Conservation (phyloP, 2,113 vertebrate species). For the Alces alces region DNA sequence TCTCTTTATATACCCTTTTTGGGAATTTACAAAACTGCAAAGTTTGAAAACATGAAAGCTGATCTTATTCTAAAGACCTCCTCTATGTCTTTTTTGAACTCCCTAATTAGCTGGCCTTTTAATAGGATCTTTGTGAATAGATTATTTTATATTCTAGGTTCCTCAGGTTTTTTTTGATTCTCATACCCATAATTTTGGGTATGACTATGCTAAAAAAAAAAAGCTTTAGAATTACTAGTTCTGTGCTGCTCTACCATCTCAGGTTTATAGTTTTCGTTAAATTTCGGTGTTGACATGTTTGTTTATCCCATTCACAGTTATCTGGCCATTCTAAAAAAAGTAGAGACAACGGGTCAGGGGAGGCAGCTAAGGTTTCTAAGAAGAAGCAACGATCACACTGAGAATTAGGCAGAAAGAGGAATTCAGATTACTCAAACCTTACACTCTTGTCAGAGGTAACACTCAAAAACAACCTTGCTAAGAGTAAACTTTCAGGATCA, state of each 20-base stretch:
- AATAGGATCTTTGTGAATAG: not conserved
- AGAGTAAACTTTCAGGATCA: not conserved
- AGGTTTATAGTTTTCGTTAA: not conserved
- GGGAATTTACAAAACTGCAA: not conserved
- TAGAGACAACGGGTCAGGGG: not conserved
- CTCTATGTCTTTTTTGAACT: not conserved
- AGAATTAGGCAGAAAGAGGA: not conserved
- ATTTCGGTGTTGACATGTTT: not conserved
- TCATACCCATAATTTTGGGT: not conserved
- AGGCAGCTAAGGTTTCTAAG: not conserved
- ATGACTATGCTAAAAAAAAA: not conserved
- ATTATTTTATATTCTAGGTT: not conserved
- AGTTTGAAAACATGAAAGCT: slow-evolving; percentile 5
- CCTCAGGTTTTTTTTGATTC: slow-evolving; percentile 19
- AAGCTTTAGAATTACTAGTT: slow-evolving; percentile 12
- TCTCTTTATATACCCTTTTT: not conserved
- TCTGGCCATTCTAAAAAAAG: slow-evolving; percentile 13
- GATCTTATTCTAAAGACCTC: not conserved
- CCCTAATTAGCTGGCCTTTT: not conserved
- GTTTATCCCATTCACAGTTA: not conserved
- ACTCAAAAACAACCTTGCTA: not conserved
- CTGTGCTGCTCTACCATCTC: not conserved
- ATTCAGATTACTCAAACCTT: not conserved
- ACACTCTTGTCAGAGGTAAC: not conserved
- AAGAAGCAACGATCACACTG: not conserved